These are phyloP conservation scores for Blera fallax DNA, from an alignment of 2,888 invertebrate genomes.

Conservation along the genomic window DNA sequence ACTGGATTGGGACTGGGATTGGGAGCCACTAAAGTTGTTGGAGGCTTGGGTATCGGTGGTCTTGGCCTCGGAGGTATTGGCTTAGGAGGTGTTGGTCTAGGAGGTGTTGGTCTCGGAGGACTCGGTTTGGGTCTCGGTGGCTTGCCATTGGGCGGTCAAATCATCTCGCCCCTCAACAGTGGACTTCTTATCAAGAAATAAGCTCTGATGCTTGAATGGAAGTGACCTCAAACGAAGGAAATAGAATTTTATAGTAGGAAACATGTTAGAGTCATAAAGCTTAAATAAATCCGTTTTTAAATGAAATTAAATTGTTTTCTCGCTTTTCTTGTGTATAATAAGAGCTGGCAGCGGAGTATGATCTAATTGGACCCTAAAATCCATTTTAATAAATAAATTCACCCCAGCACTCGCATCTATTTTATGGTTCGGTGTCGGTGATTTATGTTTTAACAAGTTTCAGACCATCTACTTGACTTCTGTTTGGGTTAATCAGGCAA, in stretches of 20 bases:
- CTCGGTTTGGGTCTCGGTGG: not conserved
- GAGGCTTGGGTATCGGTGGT: not conserved
- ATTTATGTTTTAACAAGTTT: too few relatives aligned
- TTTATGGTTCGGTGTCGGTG: too few relatives aligned
- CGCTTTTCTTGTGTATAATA: not conserved
- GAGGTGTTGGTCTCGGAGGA: not conserved
- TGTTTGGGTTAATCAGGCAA: too few relatives aligned
- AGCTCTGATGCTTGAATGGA: not conserved
- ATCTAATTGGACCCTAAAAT: too few relatives aligned
- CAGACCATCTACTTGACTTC: too few relatives aligned
- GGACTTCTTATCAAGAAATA: constrained; percentile 12
- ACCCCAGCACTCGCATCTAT: too few relatives aligned
- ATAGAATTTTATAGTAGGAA: not conserved
- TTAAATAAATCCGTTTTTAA: not conserved
- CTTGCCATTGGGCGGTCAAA: not conserved
- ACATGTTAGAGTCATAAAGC: not conserved
- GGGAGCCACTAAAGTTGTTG: not conserved
- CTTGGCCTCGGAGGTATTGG: not conserved
- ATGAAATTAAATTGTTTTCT: not conserved
- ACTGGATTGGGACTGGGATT: not conserved
- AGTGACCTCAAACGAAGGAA: not conserved
- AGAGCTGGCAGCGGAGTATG: not conserved
- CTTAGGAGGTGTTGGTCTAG: not conserved
- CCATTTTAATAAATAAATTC: too few relatives aligned
- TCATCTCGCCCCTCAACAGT: constrained; percentile 1